Evolutionary conservation across 1,140 invertebrate species (phyloP), one percentile per base, ranked within the genome.

Genomic region (Saxidomus purpurata): DNA sequence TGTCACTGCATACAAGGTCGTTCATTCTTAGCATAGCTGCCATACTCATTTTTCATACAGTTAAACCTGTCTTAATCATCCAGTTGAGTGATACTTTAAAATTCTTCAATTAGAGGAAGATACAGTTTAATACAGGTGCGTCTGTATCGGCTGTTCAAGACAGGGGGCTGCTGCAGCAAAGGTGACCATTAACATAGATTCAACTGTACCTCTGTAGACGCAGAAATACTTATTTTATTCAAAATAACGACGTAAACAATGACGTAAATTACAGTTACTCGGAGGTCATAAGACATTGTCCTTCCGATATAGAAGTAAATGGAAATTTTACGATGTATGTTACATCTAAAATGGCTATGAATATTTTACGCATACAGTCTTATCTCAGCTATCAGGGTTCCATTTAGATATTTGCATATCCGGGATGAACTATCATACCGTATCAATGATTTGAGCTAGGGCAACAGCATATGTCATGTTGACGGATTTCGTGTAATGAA

Each of bases 361-460:
- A 81, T 61, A 81, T 81, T 36, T 55, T 17, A 55, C 34, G 34
- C 19, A 61, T 11, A 40, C 28, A 4, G n/a, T 52, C 28, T 55
- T 31, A 83, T 47, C 59, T 43, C 22, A 13, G 34, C 15, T 8
- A 83, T 85, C 47, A 59, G 55, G 47, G 22, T 4, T 55, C 76
- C 76, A 79, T 79, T 79, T 34, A 79, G 47, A 79, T 52, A 79
- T 79, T 36, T 79, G 47, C 76, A 79, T 79, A 79, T 38, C 36
- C 38, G 6, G 34, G 28, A 67, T 8, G 1, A 0, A 85, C 19
- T 43, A 69, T 36, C 28, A 19, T 97, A 99, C 99, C 97, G 99
- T 99, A 97, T 99, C 99, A 96, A 99, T 99, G 96, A 99, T 99
- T 97, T 99, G 99, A 97, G 99, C 99, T 95, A 99, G 97, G 94